Base-by-base conservation (phyloP, 2,797 vertebrate genomes). In the Propithecus perrieri region DNA sequence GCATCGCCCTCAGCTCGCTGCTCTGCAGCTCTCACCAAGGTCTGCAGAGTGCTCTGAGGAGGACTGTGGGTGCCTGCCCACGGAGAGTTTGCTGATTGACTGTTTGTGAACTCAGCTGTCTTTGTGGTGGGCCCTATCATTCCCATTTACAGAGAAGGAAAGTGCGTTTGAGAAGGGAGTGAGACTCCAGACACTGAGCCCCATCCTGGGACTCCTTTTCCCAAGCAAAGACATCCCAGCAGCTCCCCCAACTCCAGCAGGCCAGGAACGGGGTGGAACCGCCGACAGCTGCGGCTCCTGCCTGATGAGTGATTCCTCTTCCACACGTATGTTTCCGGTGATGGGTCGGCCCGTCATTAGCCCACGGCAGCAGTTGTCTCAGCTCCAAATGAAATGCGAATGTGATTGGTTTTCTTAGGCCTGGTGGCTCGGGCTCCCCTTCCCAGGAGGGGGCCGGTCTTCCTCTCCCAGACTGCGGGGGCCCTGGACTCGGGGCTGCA, bases 281-380 rank as follows among this genome's bases (percentile, higher is more conserved):
- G 9, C 63, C 0, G 0, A 46, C 75, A 55, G 93, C 91, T 26
- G 76, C 72, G 87, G 85, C 90, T 97, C 96, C 84, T 88, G 75
- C 91, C 95, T 97, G 90, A 94, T 94, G 97, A 97, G 84, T 48
- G 94, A 94, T 48, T 97, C 96, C 93, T 98, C 97, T 97, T 94
- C 95, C 91, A 88, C 89, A 96, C 97, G 75, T 90, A 88, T 50
- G 97, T 97, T 97, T 95, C 97, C 97, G 50, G 90, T 95, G 92
- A 98, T 97, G 97, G 97, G 78, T 79, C 95, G 97, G 80, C 78
- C 41, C 0, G 0, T 96, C 95, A 93, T 97, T 97, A 98, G 89
- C 94, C 97, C 95, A 92, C 10, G 85, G 97, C 97, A 97, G 95
- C 96, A 76, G 86, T 91, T 96, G 87, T 97, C 91, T 95, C 97